These are phyloP conservation scores for Stegodyphus dumicola DNA, from an alignment of 1,140 invertebrate genomes.

Conservation along the genomic window DNA sequence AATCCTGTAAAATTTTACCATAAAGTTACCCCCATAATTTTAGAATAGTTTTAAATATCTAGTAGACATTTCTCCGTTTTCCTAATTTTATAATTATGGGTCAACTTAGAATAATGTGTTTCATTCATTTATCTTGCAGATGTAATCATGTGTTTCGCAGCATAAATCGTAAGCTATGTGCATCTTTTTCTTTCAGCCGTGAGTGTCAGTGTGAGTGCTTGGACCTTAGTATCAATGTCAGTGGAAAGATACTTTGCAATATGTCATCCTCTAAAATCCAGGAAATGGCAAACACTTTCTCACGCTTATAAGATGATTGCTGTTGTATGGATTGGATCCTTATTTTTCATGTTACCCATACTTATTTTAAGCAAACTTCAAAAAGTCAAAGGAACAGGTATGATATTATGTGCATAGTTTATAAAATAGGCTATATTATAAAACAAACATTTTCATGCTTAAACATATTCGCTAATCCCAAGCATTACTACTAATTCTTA, in stretches of 20 bases:
- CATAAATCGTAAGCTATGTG: too few relatives aligned
- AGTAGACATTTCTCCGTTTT: neutral
- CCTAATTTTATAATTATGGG: neutral
- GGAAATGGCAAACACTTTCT: constrained; percentile 88
- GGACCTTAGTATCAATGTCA: constrained; percentile 90
- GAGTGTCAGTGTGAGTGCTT: constrained; percentile 86
- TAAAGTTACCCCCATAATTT: too few relatives aligned
- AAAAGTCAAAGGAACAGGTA: constrained; percentile 56
- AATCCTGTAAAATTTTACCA: too few relatives aligned
- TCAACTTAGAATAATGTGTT: neutral
- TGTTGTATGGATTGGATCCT: constrained; percentile 79
- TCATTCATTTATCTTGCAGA: neutral
- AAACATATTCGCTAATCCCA: too few relatives aligned
- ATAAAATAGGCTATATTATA: too few relatives aligned
- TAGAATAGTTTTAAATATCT: too few relatives aligned
- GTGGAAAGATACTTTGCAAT: constrained; percentile 93
- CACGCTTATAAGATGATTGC: constrained; percentile 91
- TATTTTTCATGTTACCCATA: constrained; percentile 79
- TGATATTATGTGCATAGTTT: neutral
- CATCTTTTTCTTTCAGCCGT: constrained; percentile 75
- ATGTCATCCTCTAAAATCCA: constrained; percentile 84
- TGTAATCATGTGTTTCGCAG: neutral
- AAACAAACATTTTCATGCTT: too few relatives aligned
- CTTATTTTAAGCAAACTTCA: constrained; percentile 75
- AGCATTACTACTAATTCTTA: too few relatives aligned